Percentiles rank a stretch among this genome's conserved stretches.
phyloP scores from a whole-genome alignment of 2,888 invertebrate genomes.

The Sepioteuthis lessoniana region DNA sequence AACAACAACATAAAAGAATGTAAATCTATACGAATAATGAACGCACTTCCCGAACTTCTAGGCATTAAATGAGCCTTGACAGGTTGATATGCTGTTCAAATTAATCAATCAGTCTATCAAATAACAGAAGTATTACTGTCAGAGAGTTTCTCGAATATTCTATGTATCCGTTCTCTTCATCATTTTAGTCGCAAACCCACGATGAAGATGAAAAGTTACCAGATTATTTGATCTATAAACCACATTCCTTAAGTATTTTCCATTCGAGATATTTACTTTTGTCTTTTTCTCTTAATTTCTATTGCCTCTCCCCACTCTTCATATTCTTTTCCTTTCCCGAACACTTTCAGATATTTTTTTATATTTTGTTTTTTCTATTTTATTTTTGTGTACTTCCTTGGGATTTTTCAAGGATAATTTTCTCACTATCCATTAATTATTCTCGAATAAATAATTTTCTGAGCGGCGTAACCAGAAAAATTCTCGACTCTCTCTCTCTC shows the following conservation, averaged over 20 bases:
- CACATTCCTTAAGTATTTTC: neutral
- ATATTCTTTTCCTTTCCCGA: neutral
- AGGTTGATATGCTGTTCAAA: too few species aligned
- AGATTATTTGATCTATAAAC: neutral
- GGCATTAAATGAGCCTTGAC: too few species aligned
- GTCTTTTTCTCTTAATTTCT: neutral
- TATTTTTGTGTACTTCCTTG: neutral
- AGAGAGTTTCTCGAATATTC: too few species aligned
- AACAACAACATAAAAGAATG: too few species aligned
- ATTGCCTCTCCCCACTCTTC: neutral
- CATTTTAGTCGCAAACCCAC: too few species aligned
- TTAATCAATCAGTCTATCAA: too few species aligned
- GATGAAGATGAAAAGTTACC: neutral
- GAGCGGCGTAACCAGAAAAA: neutral
- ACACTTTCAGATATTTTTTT: too few species aligned
- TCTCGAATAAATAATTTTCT: neutral
- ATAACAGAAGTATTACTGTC: too few species aligned
- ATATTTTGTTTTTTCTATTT: too few species aligned
- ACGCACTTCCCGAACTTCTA: too few species aligned
- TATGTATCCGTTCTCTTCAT: too few species aligned
- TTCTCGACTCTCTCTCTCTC: neutral
- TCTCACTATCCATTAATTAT: neutral
- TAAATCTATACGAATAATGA: too few species aligned
- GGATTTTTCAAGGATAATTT: neutral
- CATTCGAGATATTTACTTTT: neutral